These are phyloP conservation scores for Anser cygnoides DNA, from an alignment of 2,113 vertebrate genomes.

Conservation along the genomic window DNA sequence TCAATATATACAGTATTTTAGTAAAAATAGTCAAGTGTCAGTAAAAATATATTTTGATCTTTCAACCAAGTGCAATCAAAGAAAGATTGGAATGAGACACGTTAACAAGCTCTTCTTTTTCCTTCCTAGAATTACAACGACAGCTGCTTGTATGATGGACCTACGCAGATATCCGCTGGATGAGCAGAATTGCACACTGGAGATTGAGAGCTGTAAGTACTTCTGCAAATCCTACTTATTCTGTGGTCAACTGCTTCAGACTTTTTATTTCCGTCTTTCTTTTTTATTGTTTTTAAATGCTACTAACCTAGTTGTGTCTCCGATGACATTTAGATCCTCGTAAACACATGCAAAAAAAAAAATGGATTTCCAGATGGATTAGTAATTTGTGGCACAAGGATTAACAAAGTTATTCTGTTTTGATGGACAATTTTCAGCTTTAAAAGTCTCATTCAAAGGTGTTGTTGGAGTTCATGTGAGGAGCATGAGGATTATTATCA, in stretches of 20 bases:
- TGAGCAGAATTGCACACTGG: constrained; percentile 95
- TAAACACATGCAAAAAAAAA: constrained; percentile 3
- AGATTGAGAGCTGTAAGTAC: constrained; percentile 97
- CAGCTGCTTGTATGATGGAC: constrained; percentile 98
- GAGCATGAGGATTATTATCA: constrained; percentile 8
- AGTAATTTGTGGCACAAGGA: constrained; percentile 30
- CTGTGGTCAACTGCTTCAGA: neutral
- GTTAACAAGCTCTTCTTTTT: constrained; percentile 25
- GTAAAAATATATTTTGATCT: neutral
- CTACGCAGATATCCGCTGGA: constrained; percentile 93
- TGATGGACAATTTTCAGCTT: constrained; percentile 54
- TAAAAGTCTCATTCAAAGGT: constrained; percentile 39
- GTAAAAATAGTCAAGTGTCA: neutral
- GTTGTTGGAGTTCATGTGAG: constrained; percentile 41
- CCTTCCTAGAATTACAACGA: constrained; percentile 91
- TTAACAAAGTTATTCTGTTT: constrained; percentile 51
- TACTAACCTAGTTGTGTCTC: constrained; percentile 18
- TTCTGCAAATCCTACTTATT: constrained; percentile 43
- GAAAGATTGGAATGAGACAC: neutral
- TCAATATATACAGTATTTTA: neutral
- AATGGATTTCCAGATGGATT: constrained; percentile 32
- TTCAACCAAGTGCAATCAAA: neutral
- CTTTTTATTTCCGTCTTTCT: neutral
- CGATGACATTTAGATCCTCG: constrained; percentile 5
- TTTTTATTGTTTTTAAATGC: neutral